These are phyloP conservation scores for Halictus ligatus DNA, from an alignment of 2,888 invertebrate species.

Conservation along the genomic window DNA sequence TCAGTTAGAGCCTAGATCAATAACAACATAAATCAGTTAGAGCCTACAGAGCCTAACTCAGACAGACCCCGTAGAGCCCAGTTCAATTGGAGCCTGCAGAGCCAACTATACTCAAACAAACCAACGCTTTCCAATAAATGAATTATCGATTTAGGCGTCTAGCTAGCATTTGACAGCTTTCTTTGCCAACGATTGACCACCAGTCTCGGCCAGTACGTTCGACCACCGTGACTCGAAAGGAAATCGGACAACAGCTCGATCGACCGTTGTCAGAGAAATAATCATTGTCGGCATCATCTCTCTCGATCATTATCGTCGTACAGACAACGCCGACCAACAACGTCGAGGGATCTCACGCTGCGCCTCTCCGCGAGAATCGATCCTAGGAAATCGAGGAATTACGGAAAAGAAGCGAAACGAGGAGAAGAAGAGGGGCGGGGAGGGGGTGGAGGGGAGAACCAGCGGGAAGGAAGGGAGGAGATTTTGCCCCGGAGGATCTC, in stretches of 20 bases:
- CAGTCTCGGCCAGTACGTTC: background rate
- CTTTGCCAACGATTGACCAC: background rate
- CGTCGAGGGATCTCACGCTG: constrained; percentile 74
- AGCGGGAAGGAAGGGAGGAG: constrained; percentile 29
- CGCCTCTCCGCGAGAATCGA: constrained; percentile 58
- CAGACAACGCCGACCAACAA: constrained; percentile 34
- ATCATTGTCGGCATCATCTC: constrained; percentile 38
- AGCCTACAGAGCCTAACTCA: too few species aligned
- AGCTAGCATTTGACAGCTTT: background rate
- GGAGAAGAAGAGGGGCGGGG: background rate
- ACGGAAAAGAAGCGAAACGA: constrained; percentile 35
- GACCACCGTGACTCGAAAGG: constrained; percentile 16
- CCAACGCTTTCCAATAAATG: background rate
- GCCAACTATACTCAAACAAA: too few species aligned
- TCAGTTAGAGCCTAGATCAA: too few species aligned
- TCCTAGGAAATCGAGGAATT: constrained; percentile 59
- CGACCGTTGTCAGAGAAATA: constrained; percentile 26
- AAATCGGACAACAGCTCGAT: constrained; percentile 35
- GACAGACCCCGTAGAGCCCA: too few species aligned
- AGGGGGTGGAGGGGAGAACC: background rate
- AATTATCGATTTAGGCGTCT: background rate
- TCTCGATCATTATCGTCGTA: constrained; percentile 38
- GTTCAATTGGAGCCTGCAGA: too few species aligned
- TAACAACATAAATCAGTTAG: too few species aligned
- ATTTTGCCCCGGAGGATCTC: constrained; percentile 44